These are phyloP conservation scores for Coremacera marginata DNA, from an alignment of 2,888 invertebrate genomes.

Conservation along the genomic window DNA sequence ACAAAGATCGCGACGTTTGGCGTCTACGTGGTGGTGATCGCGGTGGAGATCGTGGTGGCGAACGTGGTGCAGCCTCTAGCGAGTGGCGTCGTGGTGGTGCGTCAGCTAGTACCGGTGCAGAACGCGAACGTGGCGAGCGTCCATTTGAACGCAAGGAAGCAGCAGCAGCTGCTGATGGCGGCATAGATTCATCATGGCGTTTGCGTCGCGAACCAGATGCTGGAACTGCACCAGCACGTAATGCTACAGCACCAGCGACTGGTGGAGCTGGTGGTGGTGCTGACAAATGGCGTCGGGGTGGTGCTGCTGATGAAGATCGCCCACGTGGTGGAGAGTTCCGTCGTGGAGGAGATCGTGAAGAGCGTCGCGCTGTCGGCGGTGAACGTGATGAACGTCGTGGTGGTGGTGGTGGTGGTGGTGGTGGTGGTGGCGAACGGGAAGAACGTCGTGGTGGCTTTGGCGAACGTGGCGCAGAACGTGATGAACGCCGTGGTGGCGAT, in stretches of 20 bases:
- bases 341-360: constrained; percentile 44
- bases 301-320: constrained; percentile 44
- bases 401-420: too few relatives aligned
- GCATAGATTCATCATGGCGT: constrained; percentile 58
- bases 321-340: constrained; percentile 44
- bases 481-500: constrained; percentile 47
- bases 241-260: constrained; percentile 27
- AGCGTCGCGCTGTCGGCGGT: constrained; percentile 45
- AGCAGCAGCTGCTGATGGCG: constrained; percentile 47
- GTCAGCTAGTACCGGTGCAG: constrained; percentile 39
- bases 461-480: constrained; percentile 34
- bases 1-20: constrained; percentile 63
- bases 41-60: constrained; percentile 51
- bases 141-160: constrained; percentile 52
- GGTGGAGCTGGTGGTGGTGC: constrained; percentile 39
- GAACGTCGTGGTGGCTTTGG: constrained; percentile 46
- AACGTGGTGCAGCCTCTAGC: constrained; percentile 44
- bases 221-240: neutral
- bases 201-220: constrained; percentile 59
- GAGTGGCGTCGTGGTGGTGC: constrained; percentile 48
- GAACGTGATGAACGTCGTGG: constrained; percentile 44
- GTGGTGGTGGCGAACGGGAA: constrained; percentile 42
- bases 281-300: constrained; percentile 54
- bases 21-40: constrained; percentile 57
- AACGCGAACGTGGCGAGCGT: constrained; percentile 49